Base-by-base conservation (phyloP, 53 echinoderm and acorn worm species). In the Paelopatides confundens region DNA sequence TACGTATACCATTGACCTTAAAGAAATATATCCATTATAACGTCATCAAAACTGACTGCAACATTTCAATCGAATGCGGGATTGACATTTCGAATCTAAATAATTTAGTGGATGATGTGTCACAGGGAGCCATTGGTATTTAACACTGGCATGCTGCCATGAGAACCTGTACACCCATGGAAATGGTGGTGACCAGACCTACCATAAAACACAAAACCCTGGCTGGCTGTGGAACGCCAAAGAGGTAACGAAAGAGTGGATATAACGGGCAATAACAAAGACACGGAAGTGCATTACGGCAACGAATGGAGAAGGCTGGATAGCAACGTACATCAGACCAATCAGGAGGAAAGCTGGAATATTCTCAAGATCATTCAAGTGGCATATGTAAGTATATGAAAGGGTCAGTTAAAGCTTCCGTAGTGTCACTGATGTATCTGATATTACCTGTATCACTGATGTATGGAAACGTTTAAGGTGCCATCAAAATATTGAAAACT, bases 291-390 rank as follows among this genome's bases (percentile, higher is more conserved):
- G 88, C 70, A 84, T 82, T 7, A 86, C 71, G 2, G 96, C 96
- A 11, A 65, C 85, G n/a, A 69, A 85, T 18, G 91, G 54, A 9
- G 85, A 40, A 2, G 96, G 96, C 8, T 87, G 53, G 11, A 88
- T 94, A 15, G 87, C 70, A 4, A 94, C 67, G 87, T 94, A 96
- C 4, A 96, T 46, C 3, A 96, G 85, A 29, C 96, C 96, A 18
- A 96, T 38, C 29, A 89, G 35, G 4, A 94, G 71, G 65, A 96
- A 96, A 18, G 94, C 91, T 0, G 91, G 82, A 81, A 94, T 94
- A 65, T 96, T 96, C 66, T 96, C 94, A 43, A 96, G 52, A 79
- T 96, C 96, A 49, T 96, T 96, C 21, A 66, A 77, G 85, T 94
- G 96, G 70, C 91, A 91, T 32, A 92, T 95, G 86, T 9, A 14